Evolutionary conservation across 64 coral and sea anemone species (phyloP).

Genomic region (Montipora cactus): DNA sequence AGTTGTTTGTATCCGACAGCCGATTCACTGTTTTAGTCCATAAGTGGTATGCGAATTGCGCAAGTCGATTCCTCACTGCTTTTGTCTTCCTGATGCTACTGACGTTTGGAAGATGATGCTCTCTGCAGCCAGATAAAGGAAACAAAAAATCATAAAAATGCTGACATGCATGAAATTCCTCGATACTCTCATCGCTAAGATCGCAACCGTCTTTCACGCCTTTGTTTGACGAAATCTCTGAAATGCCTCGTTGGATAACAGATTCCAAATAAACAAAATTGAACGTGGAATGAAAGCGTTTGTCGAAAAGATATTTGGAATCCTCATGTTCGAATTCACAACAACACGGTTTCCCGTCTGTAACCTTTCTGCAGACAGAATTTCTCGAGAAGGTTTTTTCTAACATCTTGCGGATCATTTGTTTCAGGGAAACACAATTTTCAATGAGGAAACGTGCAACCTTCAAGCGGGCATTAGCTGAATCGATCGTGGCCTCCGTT

Average conservation of each 20-base stretch:
- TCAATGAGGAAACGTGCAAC: conserved; percentile 43
- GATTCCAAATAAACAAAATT: conserved; percentile 75
- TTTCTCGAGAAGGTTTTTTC: conserved; percentile 34
- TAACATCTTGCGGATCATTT: conserved; percentile 36
- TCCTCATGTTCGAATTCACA: conserved; percentile 62
- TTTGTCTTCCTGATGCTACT: conserved; percentile 4
- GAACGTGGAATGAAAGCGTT: conserved; percentile 57
- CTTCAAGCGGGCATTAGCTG: not conserved
- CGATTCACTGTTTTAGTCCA: conserved; percentile 56
- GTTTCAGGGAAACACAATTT: conserved; percentile 45
- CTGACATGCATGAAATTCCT: conserved; percentile 54
- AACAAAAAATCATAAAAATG: conserved; percentile 68
- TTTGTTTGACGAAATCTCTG: not conserved
- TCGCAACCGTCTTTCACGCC: not conserved
- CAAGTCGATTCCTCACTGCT: conserved; percentile 52
- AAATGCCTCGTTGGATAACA: conserved; percentile 46
- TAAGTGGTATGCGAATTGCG: conserved; percentile 19
- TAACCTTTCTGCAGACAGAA: conserved; percentile 36
- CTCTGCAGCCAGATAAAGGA: conserved; percentile 51
- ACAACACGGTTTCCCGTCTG: conserved; percentile 38
- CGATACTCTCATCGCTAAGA: conserved; percentile 13
- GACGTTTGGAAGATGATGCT: conserved; percentile 14
- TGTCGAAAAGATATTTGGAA: conserved; percentile 33
- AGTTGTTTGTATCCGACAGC: conserved; percentile 62
- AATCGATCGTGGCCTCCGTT: not conserved